A percentile compares a stretch with the other conserved stretches of the same genome.
Conservation (phyloP, 1,140 invertebrate genomes). For the Probaryconus sp. region DNA sequence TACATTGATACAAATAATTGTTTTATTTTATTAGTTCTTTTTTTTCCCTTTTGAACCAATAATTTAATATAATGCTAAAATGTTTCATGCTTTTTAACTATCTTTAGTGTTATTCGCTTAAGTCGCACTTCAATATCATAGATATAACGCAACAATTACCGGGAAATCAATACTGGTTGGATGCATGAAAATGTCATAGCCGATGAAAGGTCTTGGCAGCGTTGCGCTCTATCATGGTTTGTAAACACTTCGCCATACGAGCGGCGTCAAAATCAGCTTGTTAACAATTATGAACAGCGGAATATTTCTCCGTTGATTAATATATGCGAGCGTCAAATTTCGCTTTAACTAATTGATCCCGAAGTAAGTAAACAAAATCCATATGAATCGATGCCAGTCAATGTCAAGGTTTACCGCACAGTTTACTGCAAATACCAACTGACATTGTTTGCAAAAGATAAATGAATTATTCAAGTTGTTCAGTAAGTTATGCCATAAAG, state of each 20-base stretch:
- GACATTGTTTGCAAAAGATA: too few relatives aligned
- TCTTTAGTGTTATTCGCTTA: conserved; percentile 14
- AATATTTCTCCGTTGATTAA: conserved; percentile 15
- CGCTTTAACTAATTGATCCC: conserved; percentile 1
- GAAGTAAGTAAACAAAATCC: neutral
- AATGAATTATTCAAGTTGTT: too few relatives aligned
- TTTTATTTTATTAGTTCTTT: too few relatives aligned
- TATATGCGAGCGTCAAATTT: conserved; percentile 1
- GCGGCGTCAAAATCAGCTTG: conserved; percentile 8
- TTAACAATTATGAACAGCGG: conserved; percentile 3
- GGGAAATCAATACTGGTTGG: conserved; percentile 35
- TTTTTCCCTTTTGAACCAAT: too few relatives aligned
- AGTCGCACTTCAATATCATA: conserved; percentile 20
- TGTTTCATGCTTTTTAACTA: conserved; percentile 20
- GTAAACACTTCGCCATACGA: neutral
- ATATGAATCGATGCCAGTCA: conserved; percentile 18
- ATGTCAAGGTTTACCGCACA: conserved; percentile 22
- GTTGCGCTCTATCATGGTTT: conserved; percentile 11
- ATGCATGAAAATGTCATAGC: conserved; percentile 35
- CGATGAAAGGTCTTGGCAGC: conserved; percentile 18
- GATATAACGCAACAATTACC: conserved; percentile 43
- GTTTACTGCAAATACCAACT: too few relatives aligned
- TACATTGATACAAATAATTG: too few relatives aligned
- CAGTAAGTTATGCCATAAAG: too few relatives aligned
- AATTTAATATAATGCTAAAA: too few relatives aligned